A percentile compares a stretch with the other conserved stretches of the same genome.
phyloP scores from a whole-genome alignment of 2,113 vertebrate species.

The Dicaeum eximium region DNA sequence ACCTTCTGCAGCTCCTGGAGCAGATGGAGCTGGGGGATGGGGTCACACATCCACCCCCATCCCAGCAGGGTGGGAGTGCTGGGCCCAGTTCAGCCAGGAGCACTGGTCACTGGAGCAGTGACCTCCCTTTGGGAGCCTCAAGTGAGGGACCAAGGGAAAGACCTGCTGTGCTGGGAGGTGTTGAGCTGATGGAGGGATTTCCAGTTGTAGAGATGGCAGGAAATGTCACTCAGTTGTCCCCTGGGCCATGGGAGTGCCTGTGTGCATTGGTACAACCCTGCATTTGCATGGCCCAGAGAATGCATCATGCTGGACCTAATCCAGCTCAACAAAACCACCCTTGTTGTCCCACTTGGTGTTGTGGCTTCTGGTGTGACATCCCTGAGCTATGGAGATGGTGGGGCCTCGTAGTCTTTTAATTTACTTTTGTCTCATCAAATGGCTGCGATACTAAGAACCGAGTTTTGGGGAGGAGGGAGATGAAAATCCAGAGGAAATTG shows the following conservation, averaged over 20 bases:
- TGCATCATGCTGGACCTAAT: neutral
- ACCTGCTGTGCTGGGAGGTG: neutral
- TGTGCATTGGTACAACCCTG: neutral
- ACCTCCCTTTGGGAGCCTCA: neutral
- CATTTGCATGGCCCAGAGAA: neutral
- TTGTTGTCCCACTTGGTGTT: neutral
- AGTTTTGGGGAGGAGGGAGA: slow-evolving; percentile 19
- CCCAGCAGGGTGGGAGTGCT: neutral
- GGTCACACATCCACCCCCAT: neutral
- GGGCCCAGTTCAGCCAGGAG: neutral
- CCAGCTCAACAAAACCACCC: neutral
- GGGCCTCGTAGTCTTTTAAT: neutral
- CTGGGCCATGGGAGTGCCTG: neutral
- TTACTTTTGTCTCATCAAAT: slow-evolving; percentile 8
- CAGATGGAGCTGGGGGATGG: neutral
- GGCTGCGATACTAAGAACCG: neutral
- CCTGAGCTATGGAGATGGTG: neutral
- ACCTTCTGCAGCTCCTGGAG: neutral
- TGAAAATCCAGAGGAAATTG: slow-evolving; percentile 52
- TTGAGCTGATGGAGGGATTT: neutral
- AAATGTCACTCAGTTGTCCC: neutral
- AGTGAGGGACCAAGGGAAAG: neutral
- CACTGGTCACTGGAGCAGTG: neutral
- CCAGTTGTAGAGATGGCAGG: neutral
- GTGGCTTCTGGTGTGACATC: neutral